Base-by-base conservation (phyloP, 1,140 invertebrate genomes). In the Goniozus legneri region DNA sequence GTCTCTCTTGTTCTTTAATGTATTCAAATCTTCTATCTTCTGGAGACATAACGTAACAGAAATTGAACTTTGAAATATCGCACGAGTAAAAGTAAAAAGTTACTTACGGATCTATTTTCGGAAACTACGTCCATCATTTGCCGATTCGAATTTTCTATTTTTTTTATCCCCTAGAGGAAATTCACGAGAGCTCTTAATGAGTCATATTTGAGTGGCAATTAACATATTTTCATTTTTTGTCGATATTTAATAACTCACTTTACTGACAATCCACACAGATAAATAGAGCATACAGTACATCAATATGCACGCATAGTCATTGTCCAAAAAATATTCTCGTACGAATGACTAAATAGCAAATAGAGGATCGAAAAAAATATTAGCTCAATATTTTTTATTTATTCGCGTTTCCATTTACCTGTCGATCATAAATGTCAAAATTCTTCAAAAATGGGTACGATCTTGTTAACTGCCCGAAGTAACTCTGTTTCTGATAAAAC, bases 321-420 rank as follows among this genome's bases (percentile, higher is more conserved):
- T 71, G 45, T 73, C 71, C 58, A 65, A 56, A 49, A 76, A 19
- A 31, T 73, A 66, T 38, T 55, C 52, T 10, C 64, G 61, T 52
- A 76, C 56, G 36, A 72, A 68, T 1, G 65, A 66, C 73, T 75
- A 44, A n/a, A n/a, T n/a, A n/a, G n/a, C n/a, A n/a, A n/a, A n/a
- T n/a, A n/a, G n/a, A n/a, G n/a, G n/a, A n/a, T n/a, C n/a, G n/a
- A n/a, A n/a, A n/a, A n/a, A n/a, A n/a, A n/a, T n/a, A n/a, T n/a
- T n/a, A n/a, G n/a, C n/a, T n/a, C n/a, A n/a, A n/a, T n/a, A n/a
- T n/a, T n/a, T n/a, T n/a, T n/a, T n/a, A n/a, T n/a, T n/a, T n/a
- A n/a, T n/a, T n/a, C n/a, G n/a, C n/a, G 3, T 4, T 18, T 36
- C 12, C 14, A 36, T 48, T 65, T 54, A 71, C 69, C 43, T 67